These are phyloP conservation scores for Nymphalis urticae DNA, from an alignment of 2,888 invertebrate species.

Conservation along the genomic window DNA sequence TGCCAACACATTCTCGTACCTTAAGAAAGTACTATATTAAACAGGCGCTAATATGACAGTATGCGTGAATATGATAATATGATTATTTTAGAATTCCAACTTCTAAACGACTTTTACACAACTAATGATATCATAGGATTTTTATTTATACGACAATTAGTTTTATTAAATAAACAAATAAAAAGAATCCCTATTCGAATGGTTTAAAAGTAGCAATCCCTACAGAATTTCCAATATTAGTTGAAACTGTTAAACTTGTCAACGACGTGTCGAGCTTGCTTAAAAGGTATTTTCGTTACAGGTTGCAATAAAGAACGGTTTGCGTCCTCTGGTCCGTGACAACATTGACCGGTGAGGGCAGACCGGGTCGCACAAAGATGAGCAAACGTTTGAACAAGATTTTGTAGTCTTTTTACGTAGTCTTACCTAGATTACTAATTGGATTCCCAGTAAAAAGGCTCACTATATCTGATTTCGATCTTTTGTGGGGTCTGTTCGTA, in stretches of 20 bases:
- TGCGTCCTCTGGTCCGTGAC: constrained; percentile 7
- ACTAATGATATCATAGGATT: too few species aligned
- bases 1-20: constrained; percentile 66
- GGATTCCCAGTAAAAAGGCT: constrained; percentile 5
- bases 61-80: too few species aligned
- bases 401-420: constrained; percentile 12
- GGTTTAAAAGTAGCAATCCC: too few species aligned
- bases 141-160: too few species aligned
- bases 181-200: too few species aligned
- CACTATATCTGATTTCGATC: neutral
- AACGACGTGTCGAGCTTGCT: neutral
- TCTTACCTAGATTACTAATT: constrained; percentile 20
- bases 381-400: constrained; percentile 18
- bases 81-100: too few species aligned
- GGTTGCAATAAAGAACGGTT: constrained; percentile 8
- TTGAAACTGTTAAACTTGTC: neutral
- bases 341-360: constrained; percentile 12
- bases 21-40: constrained; percentile 36
- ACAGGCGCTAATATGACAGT: too few species aligned
- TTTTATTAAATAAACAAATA: too few species aligned
- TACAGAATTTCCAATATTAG: too few species aligned
- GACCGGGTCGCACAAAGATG: constrained; percentile 4
- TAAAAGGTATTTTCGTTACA: constrained; percentile 1
- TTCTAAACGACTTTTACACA: too few species aligned
- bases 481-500: neutral